Percentiles rank a stretch among this genome's conserved stretches.
Evolutionary conservation across 2,888 invertebrate species (phyloP).

Genomic region (Drosophila yooni): DNA sequence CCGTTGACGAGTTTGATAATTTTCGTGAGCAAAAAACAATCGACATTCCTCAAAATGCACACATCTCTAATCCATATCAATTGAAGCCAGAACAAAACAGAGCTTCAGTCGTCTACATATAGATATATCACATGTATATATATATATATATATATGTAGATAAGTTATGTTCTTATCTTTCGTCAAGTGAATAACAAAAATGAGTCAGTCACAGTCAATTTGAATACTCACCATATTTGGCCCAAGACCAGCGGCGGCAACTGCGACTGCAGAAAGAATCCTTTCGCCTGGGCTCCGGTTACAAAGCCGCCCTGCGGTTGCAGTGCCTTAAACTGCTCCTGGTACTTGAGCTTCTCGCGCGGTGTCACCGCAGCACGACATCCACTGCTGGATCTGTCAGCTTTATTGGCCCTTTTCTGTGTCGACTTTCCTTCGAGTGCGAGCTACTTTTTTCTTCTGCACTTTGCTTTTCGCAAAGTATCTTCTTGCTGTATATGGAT

Average conservation of each 20-base stretch:
- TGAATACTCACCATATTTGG: constrained; percentile 93
- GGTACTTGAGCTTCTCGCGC: constrained; percentile 94
- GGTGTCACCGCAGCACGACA: constrained; percentile 95
- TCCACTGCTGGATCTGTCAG: constrained; percentile 88
- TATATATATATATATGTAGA: constrained; percentile 4
- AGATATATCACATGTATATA: background rate
- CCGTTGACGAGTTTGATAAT: background rate
- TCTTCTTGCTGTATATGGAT: constrained; percentile 10
- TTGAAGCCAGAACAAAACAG: constrained; percentile 24
- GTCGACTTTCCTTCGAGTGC: constrained; percentile 28
- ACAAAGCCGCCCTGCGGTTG: constrained; percentile 95
- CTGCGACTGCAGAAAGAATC: constrained; percentile 96
- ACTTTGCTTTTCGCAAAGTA: constrained; percentile 26
- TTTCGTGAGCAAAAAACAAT: background rate
- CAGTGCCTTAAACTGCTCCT: constrained; percentile 95
- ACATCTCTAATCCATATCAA: constrained; percentile 29
- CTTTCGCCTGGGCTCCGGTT: constrained; percentile 96
- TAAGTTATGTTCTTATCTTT: constrained; percentile 39
- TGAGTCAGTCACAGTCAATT: constrained; percentile 25
- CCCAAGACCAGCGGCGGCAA: constrained; percentile 95
- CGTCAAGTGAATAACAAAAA: constrained; percentile 15
- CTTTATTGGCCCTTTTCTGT: constrained; percentile 31
- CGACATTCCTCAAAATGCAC: background rate
- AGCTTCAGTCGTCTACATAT: constrained; percentile 27
- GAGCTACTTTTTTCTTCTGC: constrained; percentile 16